Evolutionary conservation across 2,888 invertebrate genomes (phyloP).

Genomic region (Yponomeuta plumbellus): DNA sequence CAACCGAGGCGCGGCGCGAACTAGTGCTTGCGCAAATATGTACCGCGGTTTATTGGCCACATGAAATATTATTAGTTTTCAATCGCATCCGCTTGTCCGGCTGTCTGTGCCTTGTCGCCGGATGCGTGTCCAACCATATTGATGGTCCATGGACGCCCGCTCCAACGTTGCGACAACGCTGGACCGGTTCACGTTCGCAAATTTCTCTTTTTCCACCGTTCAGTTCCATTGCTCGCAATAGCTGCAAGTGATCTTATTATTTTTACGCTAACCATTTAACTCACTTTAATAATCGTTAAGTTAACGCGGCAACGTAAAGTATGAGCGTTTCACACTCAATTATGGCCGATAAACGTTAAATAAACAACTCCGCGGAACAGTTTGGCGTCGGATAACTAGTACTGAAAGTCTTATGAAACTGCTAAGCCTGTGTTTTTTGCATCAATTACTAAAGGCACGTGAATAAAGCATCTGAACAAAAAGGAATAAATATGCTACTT

Average conservation of each 20-base stretch:
- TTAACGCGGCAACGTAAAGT: conserved; percentile 10
- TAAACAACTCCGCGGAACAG: not conserved
- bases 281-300: not conserved
- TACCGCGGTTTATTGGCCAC: conserved; percentile 40
- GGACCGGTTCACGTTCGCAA: not conserved
- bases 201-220: not conserved
- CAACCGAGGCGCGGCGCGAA: conserved; percentile 1
- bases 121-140: conserved; percentile 60
- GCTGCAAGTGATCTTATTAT: not conserved
- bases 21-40: conserved; percentile 41
- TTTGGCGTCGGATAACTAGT: not conserved
- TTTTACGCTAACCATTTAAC: not conserved
- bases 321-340: conserved; percentile 9
- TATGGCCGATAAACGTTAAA: conserved; percentile 8
- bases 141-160: conserved; percentile 40
- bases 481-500: conserved; percentile 29
- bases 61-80: conserved; percentile 60
- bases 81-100: conserved; percentile 53
- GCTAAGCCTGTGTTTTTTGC: not conserved
- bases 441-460: not conserved
- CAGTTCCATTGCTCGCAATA: not conserved
- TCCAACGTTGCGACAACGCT: not conserved
- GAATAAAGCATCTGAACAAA: conserved; percentile 20
- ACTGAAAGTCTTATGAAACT: not conserved
- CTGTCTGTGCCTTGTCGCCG: conserved; percentile 53